Evolutionary conservation across 2,797 vertebrate species (phyloP).

Genomic region (Hafferia zeledoni): DNA sequence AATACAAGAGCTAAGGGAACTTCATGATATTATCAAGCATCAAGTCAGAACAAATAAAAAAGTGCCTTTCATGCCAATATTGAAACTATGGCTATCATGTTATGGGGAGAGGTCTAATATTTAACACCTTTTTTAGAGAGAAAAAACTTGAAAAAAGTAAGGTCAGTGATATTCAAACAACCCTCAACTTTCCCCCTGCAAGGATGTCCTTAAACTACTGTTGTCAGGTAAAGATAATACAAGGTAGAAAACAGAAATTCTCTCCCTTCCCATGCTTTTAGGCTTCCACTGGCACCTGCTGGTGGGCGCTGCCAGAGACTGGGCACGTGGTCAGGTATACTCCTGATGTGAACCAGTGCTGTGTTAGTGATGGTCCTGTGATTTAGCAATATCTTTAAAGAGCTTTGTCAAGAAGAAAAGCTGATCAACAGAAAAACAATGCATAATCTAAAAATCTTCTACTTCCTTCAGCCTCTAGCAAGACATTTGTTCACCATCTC

Average conservation of each 20-base stretch:
- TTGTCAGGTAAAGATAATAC: not conserved
- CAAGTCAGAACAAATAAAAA: slow-evolving; percentile 43
- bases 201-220: not conserved
- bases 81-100: not conserved
- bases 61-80: slow-evolving; percentile 41
- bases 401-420: not conserved
- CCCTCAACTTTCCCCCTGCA: not conserved
- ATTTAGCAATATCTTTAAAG: not conserved
- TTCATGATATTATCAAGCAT: slow-evolving; percentile 36
- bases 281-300: not conserved
- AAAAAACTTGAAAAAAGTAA: not conserved
- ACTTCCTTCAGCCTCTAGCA: not conserved
- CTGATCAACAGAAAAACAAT: not conserved
- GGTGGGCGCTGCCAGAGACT: not conserved
- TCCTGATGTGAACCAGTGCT: not conserved
- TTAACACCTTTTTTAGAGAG: not conserved
- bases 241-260: not conserved
- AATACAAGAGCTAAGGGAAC: slow-evolving; percentile 58
- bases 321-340: not conserved
- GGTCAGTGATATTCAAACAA: not conserved
- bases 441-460: not conserved
- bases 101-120: not conserved
- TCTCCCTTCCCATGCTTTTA: not conserved
- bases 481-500: not conserved
- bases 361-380: not conserved